A percentile compares a stretch with the other conserved stretches of the same genome.
Evolutionary conservation across 2,113 vertebrate genomes (phyloP).

Genomic region (Campylomormyrus numenius): DNA sequence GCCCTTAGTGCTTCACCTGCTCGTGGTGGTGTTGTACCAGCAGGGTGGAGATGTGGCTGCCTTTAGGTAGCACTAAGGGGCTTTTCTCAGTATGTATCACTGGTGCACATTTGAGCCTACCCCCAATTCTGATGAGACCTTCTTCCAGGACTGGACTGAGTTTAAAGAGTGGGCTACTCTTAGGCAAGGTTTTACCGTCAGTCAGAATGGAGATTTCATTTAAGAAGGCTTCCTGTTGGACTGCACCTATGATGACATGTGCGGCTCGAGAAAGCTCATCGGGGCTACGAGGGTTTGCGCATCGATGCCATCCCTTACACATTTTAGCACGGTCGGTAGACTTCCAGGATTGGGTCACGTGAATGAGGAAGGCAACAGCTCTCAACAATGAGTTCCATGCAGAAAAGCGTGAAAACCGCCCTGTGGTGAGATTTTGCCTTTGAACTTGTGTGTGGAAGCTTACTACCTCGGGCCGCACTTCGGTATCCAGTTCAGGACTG

Average conservation of each 20-base stretch:
- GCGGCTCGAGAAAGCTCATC: neutral
- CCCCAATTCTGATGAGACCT: conserved; percentile 16
- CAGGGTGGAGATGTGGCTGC: conserved; percentile 12
- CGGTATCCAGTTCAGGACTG: neutral
- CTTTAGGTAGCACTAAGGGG: conserved; percentile 7
- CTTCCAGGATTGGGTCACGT: conserved; percentile 10
- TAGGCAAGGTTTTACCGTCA: conserved; percentile 13
- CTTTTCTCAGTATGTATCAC: neutral
- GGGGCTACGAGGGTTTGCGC: conserved; percentile 1
- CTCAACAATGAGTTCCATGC: neutral
- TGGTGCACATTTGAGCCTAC: conserved; percentile 8
- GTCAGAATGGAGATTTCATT: too few species aligned
- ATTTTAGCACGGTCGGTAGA: neutral
- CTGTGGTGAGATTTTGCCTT: neutral
- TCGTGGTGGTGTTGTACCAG: conserved; percentile 21
- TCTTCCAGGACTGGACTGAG: conserved; percentile 1
- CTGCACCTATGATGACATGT: conserved; percentile 1
- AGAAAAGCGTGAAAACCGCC: conserved; percentile 13
- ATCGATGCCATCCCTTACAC: conserved; percentile 24
- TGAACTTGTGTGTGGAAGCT: neutral
- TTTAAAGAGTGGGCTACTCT: conserved; percentile 9
- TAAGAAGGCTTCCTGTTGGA: neutral
- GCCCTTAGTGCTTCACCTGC: conserved; percentile 27
- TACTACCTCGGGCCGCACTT: conserved; percentile 4
- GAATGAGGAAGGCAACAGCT: conserved; percentile 11